Percentiles rank a stretch among this genome's conserved stretches.
phyloP scores from a whole-genome alignment of 2,113 vertebrate species.

The Apeltes quadracus region DNA sequence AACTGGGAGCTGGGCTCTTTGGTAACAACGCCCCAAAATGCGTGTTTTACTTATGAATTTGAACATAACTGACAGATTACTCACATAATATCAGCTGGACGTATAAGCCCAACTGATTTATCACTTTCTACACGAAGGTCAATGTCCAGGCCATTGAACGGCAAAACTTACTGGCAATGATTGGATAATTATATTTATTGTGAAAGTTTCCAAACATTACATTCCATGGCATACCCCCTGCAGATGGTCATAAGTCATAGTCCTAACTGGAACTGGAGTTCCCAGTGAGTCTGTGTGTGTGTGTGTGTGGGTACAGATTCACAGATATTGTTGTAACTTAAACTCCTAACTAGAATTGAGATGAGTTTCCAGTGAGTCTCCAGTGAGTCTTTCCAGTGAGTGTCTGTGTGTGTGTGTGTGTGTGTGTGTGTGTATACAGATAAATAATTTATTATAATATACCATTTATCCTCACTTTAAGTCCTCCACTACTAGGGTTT shows the following conservation, averaged over 20 bases:
- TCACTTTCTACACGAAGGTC: no score
- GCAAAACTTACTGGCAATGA: constrained; percentile 36
- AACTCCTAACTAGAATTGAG: no score
- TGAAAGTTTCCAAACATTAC: constrained; percentile 53
- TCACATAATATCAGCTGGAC: no score
- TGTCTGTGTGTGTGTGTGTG: constrained; percentile 5
- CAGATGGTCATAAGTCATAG: constrained; percentile 28
- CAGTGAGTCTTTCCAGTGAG: no score
- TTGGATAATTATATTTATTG: constrained; percentile 37
- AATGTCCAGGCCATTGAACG: constrained; percentile 5
- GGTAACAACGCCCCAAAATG: neutral
- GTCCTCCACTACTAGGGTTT: neutral
- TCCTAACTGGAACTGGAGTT: constrained; percentile 66
- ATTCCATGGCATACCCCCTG: constrained; percentile 21
- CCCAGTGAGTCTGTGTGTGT: constrained; percentile 42
- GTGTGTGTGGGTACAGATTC: no score
- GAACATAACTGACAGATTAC: neutral
- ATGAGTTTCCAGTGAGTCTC: constrained; percentile 57
- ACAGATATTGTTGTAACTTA: no score
- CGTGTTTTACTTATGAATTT: constrained; percentile 3
- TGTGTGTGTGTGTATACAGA: neutral
- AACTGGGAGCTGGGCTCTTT: neutral
- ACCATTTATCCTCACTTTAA: neutral
- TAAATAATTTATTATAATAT: constrained; percentile 7
- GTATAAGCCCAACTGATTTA: no score